Evolutionary conservation across 2,113 vertebrate genomes (phyloP).

Genomic region (Sarotherodon lohbergeri): DNA sequence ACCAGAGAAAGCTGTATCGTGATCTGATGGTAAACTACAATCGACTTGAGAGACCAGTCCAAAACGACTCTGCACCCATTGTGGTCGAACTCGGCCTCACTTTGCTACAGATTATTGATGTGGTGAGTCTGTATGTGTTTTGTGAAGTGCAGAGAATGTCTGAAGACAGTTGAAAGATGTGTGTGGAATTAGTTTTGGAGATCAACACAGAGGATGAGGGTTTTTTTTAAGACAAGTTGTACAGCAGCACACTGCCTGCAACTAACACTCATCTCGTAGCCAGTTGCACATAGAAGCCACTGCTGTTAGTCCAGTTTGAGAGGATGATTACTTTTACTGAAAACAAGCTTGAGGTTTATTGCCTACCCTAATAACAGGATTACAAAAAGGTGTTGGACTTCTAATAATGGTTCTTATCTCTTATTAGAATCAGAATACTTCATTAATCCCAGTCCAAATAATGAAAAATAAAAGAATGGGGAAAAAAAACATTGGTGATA

Average conservation of each 20-base stretch:
- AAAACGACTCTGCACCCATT: conserved; percentile 82
- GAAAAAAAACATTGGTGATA: background rate
- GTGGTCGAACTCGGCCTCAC: conserved; percentile 83
- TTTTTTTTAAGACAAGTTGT: background rate
- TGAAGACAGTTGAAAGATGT: background rate
- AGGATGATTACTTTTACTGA: background rate
- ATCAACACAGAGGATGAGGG: background rate
- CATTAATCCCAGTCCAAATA: accelerated
- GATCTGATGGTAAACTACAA: conserved; percentile 85
- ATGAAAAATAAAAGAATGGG: background rate
- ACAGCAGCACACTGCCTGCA: background rate
- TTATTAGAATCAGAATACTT: background rate
- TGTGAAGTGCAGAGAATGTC: background rate
- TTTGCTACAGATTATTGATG: conserved; percentile 87
- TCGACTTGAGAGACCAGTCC: conserved; percentile 80
- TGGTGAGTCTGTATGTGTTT: conserved; percentile 70
- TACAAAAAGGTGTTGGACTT: background rate
- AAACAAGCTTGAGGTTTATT: background rate
- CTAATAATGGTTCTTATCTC: background rate
- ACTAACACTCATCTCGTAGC: background rate
- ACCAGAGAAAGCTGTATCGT: conserved; percentile 82
- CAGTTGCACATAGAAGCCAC: background rate
- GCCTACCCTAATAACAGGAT: background rate
- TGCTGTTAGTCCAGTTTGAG: background rate
- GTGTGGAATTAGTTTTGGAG: background rate